These are phyloP conservation scores for Theristus sp. DNA, from an alignment of 2,888 invertebrate genomes.

Conservation along the genomic window DNA sequence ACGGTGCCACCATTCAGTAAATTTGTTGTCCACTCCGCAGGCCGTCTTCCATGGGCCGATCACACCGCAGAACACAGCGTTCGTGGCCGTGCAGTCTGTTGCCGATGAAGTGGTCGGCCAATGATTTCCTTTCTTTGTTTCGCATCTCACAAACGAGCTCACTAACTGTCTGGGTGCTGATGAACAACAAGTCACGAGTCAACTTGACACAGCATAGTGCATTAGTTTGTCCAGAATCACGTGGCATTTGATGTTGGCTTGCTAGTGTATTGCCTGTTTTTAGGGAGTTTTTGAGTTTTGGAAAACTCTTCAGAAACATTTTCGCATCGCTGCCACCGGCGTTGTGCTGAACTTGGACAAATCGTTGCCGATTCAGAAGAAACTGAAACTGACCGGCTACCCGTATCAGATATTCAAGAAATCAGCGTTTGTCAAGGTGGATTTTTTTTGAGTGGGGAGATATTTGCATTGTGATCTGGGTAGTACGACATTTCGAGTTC, in stretches of 20 bases:
- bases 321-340: slow-evolving; percentile 89
- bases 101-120: slow-evolving; percentile 42
- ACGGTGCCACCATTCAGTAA: no score
- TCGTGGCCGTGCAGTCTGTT: slow-evolving; percentile 72
- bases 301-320: slow-evolving; percentile 36
- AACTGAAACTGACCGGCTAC: slow-evolving; percentile 81
- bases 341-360: slow-evolving; percentile 85
- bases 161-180: no score
- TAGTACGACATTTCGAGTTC: no score
- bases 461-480: no score
- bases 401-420: slow-evolving; percentile 87
- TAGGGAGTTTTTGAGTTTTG: no score
- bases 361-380: slow-evolving; percentile 80
- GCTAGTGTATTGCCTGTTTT: no score
- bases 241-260: no score
- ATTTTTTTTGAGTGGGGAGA: neutral
- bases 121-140: neutral
- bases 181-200: no score
- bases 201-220: no score
- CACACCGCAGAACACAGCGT: slow-evolving; percentile 70
- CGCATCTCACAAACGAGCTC: neutral
- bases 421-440: slow-evolving; percentile 67
- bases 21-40: no score
- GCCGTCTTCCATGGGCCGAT: slow-evolving; percentile 84
- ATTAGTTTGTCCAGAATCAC: no score